Evolutionary conservation across 2,113 vertebrate genomes (phyloP).

Genomic region (Misgurnus mizolepis): DNA sequence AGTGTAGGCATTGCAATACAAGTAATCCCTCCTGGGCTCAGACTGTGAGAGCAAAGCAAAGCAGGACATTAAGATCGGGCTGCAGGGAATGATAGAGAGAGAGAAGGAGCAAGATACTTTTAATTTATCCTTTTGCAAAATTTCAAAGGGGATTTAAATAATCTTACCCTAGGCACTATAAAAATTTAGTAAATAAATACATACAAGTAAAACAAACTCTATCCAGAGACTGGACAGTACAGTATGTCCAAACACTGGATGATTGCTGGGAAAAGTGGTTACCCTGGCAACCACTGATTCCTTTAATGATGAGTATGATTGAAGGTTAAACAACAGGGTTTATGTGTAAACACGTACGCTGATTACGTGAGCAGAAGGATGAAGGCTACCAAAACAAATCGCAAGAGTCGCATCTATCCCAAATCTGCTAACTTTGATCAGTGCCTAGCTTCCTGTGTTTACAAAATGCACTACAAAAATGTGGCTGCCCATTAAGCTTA

Average conservation of each 20-base stretch:
- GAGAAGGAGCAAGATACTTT: not conserved
- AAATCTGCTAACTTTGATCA: no score
- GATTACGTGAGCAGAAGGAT: not conserved
- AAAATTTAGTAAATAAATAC: constrained; percentile 10
- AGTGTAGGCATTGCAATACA: constrained; percentile 5
- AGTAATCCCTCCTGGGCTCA: not conserved
- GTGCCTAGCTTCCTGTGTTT: not conserved
- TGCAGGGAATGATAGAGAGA: not conserved
- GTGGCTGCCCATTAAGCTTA: not conserved
- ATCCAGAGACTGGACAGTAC: not conserved
- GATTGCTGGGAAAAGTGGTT: not conserved
- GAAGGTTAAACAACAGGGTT: constrained; percentile 10
- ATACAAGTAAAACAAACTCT: not conserved
- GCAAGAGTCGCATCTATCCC: not conserved
- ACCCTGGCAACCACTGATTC: constrained; percentile 38
- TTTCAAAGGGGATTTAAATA: not conserved
- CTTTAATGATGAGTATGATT: constrained; percentile 29
- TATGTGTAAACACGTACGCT: constrained; percentile 1
- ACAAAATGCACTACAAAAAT: not conserved
- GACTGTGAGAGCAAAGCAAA: not conserved
- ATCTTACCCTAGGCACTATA: constrained; percentile 20
- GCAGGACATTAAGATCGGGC: not conserved
- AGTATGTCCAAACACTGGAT: not conserved
- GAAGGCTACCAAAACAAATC: not conserved
- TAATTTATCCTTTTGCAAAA: not conserved